Conservation (phyloP, 1,140 invertebrate genomes). For the Atopsyche davidsoni region DNA sequence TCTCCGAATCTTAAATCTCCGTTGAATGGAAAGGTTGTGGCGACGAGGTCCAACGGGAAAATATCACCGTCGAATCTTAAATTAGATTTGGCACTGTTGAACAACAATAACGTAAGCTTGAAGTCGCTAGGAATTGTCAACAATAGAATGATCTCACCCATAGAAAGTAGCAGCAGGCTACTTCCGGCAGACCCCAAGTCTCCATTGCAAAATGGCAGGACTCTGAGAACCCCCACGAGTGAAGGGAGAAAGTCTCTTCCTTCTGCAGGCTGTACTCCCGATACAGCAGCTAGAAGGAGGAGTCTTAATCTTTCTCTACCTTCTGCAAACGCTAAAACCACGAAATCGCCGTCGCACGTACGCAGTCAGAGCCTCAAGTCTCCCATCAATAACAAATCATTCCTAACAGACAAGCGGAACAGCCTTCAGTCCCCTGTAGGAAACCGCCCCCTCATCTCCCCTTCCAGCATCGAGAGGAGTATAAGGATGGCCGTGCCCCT, state of each 20-base stretch:
- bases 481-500: slow-evolving; percentile 39
- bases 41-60: slow-evolving; percentile 18
- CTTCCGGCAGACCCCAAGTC: slow-evolving; percentile 1
- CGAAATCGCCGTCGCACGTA: slow-evolving; percentile 18
- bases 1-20: slow-evolving; percentile 22
- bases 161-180: slow-evolving; percentile 24
- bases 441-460: slow-evolving; percentile 31
- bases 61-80: slow-evolving; percentile 28
- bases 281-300: slow-evolving; percentile 13
- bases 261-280: slow-evolving; percentile 21
- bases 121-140: slow-evolving; percentile 24
- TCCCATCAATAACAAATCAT: slow-evolving; percentile 14
- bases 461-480: slow-evolving; percentile 45
- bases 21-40: slow-evolving; percentile 10
- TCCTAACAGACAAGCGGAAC: not conserved
- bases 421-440: not conserved
- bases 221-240: slow-evolving; percentile 34
- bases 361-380: slow-evolving; percentile 14
- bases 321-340: slow-evolving; percentile 14
- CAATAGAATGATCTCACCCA: slow-evolving; percentile 28
- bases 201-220: slow-evolving; percentile 34
- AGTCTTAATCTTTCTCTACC: slow-evolving; percentile 23
- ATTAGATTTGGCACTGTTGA: slow-evolving; percentile 36
- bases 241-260: slow-evolving; percentile 40
- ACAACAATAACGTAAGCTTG: slow-evolving; percentile 30